Percentiles rank a stretch among this genome's conserved stretches.
phyloP scores from a whole-genome alignment of 1,140 invertebrate genomes.

The Diploscapter pachys region DNA sequence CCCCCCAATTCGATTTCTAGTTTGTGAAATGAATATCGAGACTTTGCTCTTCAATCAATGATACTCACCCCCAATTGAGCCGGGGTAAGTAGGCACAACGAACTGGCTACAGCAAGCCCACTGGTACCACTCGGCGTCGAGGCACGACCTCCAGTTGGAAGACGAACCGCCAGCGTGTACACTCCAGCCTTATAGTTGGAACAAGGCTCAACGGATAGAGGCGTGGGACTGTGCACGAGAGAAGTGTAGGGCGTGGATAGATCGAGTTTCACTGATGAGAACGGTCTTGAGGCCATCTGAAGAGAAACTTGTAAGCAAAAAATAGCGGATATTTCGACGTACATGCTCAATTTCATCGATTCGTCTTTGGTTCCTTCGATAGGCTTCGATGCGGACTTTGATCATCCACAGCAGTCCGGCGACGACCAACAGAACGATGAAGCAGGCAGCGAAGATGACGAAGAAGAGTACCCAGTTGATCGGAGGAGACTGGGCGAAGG shows the following conservation, averaged over 20 bases:
- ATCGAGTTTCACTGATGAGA: slow-evolving; percentile 52
- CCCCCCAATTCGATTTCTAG: no score
- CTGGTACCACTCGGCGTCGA: slow-evolving; percentile 55
- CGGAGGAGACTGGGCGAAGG: slow-evolving; percentile 58
- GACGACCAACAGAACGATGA: slow-evolving; percentile 58
- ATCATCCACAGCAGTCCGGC: slow-evolving; percentile 57
- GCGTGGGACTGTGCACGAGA: slow-evolving; percentile 38
- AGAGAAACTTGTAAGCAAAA: slow-evolving; percentile 17
- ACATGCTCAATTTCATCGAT: slow-evolving; percentile 42
- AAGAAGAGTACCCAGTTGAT: slow-evolving; percentile 59
- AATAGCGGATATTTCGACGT: slow-evolving; percentile 1
- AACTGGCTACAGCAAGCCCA: slow-evolving; percentile 53
- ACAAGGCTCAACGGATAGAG: slow-evolving; percentile 55
- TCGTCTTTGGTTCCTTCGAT: slow-evolving; percentile 29
- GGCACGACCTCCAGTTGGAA: slow-evolving; percentile 50
- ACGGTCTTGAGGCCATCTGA: slow-evolving; percentile 54
- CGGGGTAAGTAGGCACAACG: slow-evolving; percentile 52
- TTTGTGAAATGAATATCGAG: no score
- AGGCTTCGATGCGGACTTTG: slow-evolving; percentile 45
- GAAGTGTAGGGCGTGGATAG: slow-evolving; percentile 31
- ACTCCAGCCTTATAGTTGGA: slow-evolving; percentile 52
- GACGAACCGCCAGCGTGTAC: slow-evolving; percentile 52
- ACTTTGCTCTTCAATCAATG: no score
- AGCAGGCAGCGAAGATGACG: slow-evolving; percentile 59
- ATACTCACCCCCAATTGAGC: slow-evolving; percentile 40